Base-by-base conservation (phyloP, 2,888 invertebrate species). In the Oxyscelio sp. region DNA sequence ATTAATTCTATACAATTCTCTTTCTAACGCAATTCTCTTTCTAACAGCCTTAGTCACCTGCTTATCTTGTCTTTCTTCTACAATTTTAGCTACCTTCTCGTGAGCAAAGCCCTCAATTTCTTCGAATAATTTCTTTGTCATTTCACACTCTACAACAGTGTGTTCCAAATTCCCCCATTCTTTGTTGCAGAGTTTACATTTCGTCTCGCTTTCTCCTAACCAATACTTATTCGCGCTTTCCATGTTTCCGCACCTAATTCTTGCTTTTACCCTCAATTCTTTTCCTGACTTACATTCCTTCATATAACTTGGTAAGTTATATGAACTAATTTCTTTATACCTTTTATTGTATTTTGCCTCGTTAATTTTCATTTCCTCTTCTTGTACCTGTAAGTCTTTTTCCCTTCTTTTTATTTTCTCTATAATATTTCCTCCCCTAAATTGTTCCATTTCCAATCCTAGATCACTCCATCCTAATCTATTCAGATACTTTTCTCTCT, bases 211-310 rank as follows among this genome's bases (percentile, higher is more conserved):
- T n/a, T 68, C 66, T 13, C 40, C 19, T 22, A 52, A 5, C 65
- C 54, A 65, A 43, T 31, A 65, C 17, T 54, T 15, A 50, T 73
- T n/a, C n/a, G n/a, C n/a, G n/a, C n/a, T n/a, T n/a, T n/a, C n/a
- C n/a, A n/a, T n/a, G n/a, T n/a, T n/a, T 8, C 74, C 65, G 27
- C 74, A 75, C 31, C 66, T 75, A 6, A 75, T n/a, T 31, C 54
- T 77, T n/a, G 68, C 75, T n/a, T 56, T 73, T 50, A 45, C 31
- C 9, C 38, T 63, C 22, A 63, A 43, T 4, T 73, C 34, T 4
- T 48, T 59, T 9, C 11, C n/a, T 3, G 27, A 34, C 22, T 31
- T 50, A 9, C 21, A 13, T 11, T 52, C 40, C 19, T n/a, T 56
- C 6, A 65, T 19, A 43, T 75, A 75, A n/a, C 56, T 9, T 2